Evolutionary conservation across 2,113 vertebrate genomes (phyloP), one percentile per base, ranked within the genome.

Genomic region (Panurus biarmicus): DNA sequence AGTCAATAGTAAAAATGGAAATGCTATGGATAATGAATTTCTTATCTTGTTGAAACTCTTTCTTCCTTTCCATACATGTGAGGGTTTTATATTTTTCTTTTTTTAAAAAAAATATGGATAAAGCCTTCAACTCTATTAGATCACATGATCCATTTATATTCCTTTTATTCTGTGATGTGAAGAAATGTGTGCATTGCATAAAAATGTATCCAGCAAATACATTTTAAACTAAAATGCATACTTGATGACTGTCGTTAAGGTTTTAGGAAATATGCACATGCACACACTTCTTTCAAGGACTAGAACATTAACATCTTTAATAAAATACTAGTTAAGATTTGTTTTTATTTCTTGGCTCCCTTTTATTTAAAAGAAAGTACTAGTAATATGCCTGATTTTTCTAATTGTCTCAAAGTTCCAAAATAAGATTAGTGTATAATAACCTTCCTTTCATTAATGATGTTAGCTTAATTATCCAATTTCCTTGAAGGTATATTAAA

Each of bases 101-200:
- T 54, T 77, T 58, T 21, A 33, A n/a, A 58, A 33, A 3, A 64
- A 40, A 44, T 24, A 5, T 76, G 3, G 14, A 20, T 29, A 80
- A 83, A 61, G 3, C 7, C 25, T 61, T 28, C 10, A 92, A 45
- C 20, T 56, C 11, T 40, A 5, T 36, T 45, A 38, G 18, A 35
- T 51, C 6, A 35, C 0, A 0, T 44, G 29, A 67, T 78, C 5
- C 12, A 60, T 2, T 12, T n/a, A 47, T 66, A 66, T 51, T 47
- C 13, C 4, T 73, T 23, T n/a, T 79, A 25, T 45, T 22, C 15
- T 51, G 8, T 62, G 7, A 9, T 66, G 17, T 40, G 15, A n/a
- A 47, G 69, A 73, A 84, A 62, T 54, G 12, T 3, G 4, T 38
- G 1, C 4, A 36, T 83, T 80, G 8, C 6, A 42, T 60, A 33